Evolutionary conservation across 1,140 invertebrate species (phyloP).

Genomic region (Drosophila chauvacae): DNA sequence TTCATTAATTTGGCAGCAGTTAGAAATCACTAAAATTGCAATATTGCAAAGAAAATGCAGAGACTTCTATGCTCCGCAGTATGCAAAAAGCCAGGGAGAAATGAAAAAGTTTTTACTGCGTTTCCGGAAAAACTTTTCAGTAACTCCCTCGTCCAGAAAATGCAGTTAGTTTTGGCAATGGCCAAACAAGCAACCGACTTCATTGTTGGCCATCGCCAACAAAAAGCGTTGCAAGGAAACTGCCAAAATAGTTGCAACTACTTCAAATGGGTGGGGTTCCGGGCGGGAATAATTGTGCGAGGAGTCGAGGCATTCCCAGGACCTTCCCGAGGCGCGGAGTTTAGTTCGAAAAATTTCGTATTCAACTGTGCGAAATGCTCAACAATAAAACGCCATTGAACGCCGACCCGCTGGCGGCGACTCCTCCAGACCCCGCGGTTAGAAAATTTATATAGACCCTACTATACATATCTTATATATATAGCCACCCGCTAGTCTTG

Average conservation of each 20-base stretch:
- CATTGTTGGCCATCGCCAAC: slow-evolving; percentile 67
- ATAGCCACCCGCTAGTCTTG: slow-evolving; percentile 70
- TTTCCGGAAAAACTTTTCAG: slow-evolving; percentile 66
- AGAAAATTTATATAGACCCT: slow-evolving; percentile 11
- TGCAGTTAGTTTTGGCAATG: slow-evolving; percentile 64
- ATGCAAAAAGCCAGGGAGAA: slow-evolving; percentile 46
- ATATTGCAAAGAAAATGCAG: slow-evolving; percentile 34
- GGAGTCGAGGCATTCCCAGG: slow-evolving; percentile 1
- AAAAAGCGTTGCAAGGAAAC: slow-evolving; percentile 59
- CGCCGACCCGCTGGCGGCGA: slow-evolving; percentile 57
- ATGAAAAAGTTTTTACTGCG: slow-evolving; percentile 57
- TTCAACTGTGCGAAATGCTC: slow-evolving; percentile 68
- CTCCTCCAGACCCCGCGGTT: slow-evolving; percentile 18
- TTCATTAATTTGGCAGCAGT: slow-evolving; percentile 69
- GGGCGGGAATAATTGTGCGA: slow-evolving; percentile 19
- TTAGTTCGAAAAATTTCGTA: slow-evolving; percentile 37
- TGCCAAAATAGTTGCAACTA: slow-evolving; percentile 74
- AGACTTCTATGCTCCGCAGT: slow-evolving; percentile 5
- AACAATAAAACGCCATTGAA: slow-evolving; percentile 74
- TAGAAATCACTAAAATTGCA: slow-evolving; percentile 54
- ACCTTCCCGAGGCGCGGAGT: neutral
- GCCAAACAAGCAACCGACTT: slow-evolving; percentile 75
- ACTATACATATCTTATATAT: slow-evolving; percentile 2
- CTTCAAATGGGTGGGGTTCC: slow-evolving; percentile 24
- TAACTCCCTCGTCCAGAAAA: slow-evolving; percentile 65